phyloP scores from a whole-genome alignment of 2,888 invertebrate genomes.

The Epinotia demarniana region DNA sequence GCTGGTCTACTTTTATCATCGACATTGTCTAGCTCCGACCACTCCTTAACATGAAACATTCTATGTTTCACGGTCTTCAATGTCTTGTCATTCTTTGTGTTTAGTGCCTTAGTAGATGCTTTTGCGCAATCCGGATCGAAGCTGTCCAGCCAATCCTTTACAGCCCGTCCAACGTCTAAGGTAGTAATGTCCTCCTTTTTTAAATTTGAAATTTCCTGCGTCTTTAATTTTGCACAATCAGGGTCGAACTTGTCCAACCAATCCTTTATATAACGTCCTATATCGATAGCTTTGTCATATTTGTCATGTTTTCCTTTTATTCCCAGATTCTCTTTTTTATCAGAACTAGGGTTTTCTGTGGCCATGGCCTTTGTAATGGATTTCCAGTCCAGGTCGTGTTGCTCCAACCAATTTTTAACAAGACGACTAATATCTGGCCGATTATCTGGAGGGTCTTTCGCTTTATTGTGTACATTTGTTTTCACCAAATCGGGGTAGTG shows the following conservation, averaged over 20 bases:
- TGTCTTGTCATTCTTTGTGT: not conserved
- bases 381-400: not conserved
- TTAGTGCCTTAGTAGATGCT: not conserved
- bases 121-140: not conserved
- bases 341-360: not conserved
- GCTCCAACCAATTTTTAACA: not conserved
- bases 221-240: not conserved
- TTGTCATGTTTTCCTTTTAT: not conserved
- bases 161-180: not conserved
- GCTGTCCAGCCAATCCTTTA: conserved; percentile 8
- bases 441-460: not conserved
- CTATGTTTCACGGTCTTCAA: not conserved
- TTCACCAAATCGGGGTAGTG: not conserved
- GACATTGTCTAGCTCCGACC: not conserved
- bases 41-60: not conserved
- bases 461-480: not conserved
- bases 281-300: not conserved
- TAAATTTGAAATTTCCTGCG: not conserved
- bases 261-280: not conserved
- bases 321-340: not conserved
- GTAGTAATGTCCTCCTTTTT: not conserved
- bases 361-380: not conserved
- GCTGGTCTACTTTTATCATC: not conserved
- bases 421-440: not conserved
- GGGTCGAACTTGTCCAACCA: not conserved